Percentiles rank a stretch among this genome's conserved stretches.
phyloP scores from a whole-genome alignment of 1,140 invertebrate genomes.

The Drosophila orena region DNA sequence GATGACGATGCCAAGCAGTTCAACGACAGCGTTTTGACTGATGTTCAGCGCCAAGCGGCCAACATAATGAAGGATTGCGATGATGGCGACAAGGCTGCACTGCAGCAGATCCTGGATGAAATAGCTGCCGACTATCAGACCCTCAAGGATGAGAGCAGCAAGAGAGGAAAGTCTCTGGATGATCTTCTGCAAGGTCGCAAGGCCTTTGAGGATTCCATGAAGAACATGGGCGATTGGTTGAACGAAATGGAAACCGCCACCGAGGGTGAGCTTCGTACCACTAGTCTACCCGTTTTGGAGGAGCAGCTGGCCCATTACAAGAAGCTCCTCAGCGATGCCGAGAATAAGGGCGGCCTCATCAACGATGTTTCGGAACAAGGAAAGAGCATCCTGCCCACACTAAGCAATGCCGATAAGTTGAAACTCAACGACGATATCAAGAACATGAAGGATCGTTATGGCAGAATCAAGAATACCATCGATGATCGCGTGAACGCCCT shows the following conservation, averaged over 20 bases:
- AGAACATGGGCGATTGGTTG: slow-evolving; percentile 93
- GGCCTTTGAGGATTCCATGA: slow-evolving; percentile 92
- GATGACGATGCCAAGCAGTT: slow-evolving; percentile 92
- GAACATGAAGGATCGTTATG: slow-evolving; percentile 91
- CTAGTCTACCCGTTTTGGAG: slow-evolving; percentile 92
- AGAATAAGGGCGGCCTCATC: slow-evolving; percentile 89
- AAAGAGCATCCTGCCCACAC: slow-evolving; percentile 91
- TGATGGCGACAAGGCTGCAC: slow-evolving; percentile 88
- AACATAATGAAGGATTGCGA: slow-evolving; percentile 92
- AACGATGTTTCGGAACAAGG: slow-evolving; percentile 91
- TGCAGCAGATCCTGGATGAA: slow-evolving; percentile 89
- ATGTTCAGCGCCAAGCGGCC: slow-evolving; percentile 91
- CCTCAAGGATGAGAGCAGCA: slow-evolving; percentile 89
- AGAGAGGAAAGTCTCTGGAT: slow-evolving; percentile 90
- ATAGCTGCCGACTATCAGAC: slow-evolving; percentile 89
- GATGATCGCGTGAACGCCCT: slow-evolving; percentile 90
- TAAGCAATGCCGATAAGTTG: slow-evolving; percentile 94
- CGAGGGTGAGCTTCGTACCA: slow-evolving; percentile 91
- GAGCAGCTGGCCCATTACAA: slow-evolving; percentile 94
- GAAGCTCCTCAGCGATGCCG: slow-evolving; percentile 91
- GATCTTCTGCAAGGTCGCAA: slow-evolving; percentile 91
- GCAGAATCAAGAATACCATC: slow-evolving; percentile 90
- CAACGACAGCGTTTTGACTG: slow-evolving; percentile 90
- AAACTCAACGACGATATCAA: slow-evolving; percentile 92
- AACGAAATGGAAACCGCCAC: slow-evolving; percentile 94